A percentile compares a stretch with the other conserved stretches of the same genome.
Conservation (phyloP, 2,113 vertebrate species). For the Sprattus sprattus region DNA sequence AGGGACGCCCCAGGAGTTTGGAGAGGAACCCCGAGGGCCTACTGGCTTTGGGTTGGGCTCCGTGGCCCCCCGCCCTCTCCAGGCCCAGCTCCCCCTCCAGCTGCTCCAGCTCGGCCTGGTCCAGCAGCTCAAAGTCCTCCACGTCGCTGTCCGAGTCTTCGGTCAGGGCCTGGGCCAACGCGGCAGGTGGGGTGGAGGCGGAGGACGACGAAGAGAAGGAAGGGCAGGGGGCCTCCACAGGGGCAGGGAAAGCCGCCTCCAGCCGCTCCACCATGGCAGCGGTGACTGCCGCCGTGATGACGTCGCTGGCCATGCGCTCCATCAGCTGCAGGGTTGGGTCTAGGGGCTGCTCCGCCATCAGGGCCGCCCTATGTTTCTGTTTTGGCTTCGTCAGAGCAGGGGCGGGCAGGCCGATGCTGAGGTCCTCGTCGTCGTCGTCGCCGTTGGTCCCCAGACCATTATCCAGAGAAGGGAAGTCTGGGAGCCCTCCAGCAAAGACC, state of each 20-base stretch:
- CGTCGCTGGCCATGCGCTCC: constrained; percentile 78
- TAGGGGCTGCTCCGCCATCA: constrained; percentile 46
- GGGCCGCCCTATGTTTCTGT: constrained; percentile 54
- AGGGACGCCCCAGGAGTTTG: constrained; percentile 87
- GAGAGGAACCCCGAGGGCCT: constrained; percentile 86
- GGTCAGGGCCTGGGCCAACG: constrained; percentile 58
- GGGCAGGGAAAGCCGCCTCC: constrained; percentile 55
- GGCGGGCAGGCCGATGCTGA: constrained; percentile 79
- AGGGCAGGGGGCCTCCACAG: constrained; percentile 13
- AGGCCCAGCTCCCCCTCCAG: constrained; percentile 88
- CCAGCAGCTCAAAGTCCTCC: constrained; percentile 97
- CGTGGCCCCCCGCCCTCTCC: constrained; percentile 59
- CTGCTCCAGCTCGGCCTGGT: constrained; percentile 96
- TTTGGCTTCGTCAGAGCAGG: constrained; percentile 56
- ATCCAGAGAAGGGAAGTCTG: constrained; percentile 90
- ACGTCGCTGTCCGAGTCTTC: constrained; percentile 92
- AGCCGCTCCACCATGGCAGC: constrained; percentile 87
- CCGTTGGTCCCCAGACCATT: constrained; percentile 85
- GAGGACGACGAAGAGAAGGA: constrained; percentile 17
- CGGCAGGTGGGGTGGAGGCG: constrained; percentile 51
- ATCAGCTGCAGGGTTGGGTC: constrained; percentile 74
- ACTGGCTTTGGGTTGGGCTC: constrained; percentile 61
- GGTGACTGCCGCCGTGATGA: constrained; percentile 80
- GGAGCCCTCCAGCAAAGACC: constrained; percentile 80
- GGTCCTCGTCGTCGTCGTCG: constrained; percentile 78